Base-by-base conservation (phyloP, 1,140 invertebrate species). In the Meteorus sp. region DNA sequence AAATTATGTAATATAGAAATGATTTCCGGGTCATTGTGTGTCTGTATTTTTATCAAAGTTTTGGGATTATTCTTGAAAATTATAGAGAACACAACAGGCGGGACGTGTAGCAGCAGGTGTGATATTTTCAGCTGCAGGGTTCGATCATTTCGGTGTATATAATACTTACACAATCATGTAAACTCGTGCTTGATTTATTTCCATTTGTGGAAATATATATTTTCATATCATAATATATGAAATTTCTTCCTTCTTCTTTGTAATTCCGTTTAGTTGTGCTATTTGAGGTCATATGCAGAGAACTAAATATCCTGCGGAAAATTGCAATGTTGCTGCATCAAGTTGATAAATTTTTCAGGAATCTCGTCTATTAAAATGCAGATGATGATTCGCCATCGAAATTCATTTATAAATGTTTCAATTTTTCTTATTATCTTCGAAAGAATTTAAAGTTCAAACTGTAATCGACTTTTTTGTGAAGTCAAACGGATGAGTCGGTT, bases 1-100 rank as follows among this genome's bases (percentile, higher is more conserved):
- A 55, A 55, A 55, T 47, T 47, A 25, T n/a, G 25, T n/a, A 43
- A 47, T 6, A 5, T 8, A 47, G 11, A 47, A 47, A 47, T 47
- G 9, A 47, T 47, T 47, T 47, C 44, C 44, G 44, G 44, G n/a
- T n/a, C n/a, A n/a, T n/a, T n/a, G n/a, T n/a, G n/a, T 47, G 44
- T 47, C 13, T 33, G 6, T 19, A n/a, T n/a, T n/a, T 47, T 47
- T 47, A 19, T 22, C 23, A 9, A 9, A 11, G n/a, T 19, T 23
- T 47, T 47, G 25, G 44, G 44, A 47, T 47, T 47, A 47, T 25
- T 9, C 15, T 19, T 9, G 39, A 17, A 17, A 47, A 47, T 27
- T 47, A 25, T 4, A 25, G 23, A n/a, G 23, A 47, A 39, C 8
- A 39, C 35, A 15, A 22, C n/a, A 13, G 7, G 27, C 37, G 8